Conservation (phyloP, 2,113 vertebrate genomes). For the Pseudolaguvia tuberculata region DNA sequence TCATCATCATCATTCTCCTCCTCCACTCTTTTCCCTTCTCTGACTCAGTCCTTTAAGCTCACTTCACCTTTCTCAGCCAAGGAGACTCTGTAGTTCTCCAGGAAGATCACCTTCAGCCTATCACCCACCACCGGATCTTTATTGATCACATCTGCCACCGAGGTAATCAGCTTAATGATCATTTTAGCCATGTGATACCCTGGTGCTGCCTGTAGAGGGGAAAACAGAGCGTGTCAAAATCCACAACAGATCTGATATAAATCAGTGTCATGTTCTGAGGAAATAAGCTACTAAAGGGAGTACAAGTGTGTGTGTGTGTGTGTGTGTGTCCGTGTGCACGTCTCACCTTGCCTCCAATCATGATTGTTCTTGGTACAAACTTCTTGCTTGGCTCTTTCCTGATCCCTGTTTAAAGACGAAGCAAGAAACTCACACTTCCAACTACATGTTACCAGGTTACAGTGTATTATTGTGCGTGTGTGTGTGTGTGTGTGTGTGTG, state of each 20-base stretch:
- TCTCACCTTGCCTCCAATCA: conserved; percentile 84
- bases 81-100: conserved; percentile 86
- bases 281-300: too few species aligned
- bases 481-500: neutral
- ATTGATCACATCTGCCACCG: conserved; percentile 77
- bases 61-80: conserved; percentile 80
- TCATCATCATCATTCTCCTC: too few species aligned
- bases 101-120: conserved; percentile 79
- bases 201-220: conserved; percentile 74
- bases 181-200: conserved; percentile 90
- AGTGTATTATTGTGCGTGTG: neutral
- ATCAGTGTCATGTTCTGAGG: neutral
- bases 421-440: neutral
- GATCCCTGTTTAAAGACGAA: conserved; percentile 69
- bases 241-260: neutral
- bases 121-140: conserved; percentile 78
- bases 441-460: too few species aligned
- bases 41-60: too few species aligned
- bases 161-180: conserved; percentile 85
- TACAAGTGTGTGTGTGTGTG: too few species aligned
- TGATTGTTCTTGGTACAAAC: conserved; percentile 81
- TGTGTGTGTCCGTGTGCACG: too few species aligned
- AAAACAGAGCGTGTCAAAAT: neutral
- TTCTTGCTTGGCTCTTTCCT: conserved; percentile 74
- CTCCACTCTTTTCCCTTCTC: too few species aligned